Evolutionary conservation across 1,140 invertebrate species (phyloP), one percentile per base, ranked within the genome.

Genomic region (Drosophila novamexicana): DNA sequence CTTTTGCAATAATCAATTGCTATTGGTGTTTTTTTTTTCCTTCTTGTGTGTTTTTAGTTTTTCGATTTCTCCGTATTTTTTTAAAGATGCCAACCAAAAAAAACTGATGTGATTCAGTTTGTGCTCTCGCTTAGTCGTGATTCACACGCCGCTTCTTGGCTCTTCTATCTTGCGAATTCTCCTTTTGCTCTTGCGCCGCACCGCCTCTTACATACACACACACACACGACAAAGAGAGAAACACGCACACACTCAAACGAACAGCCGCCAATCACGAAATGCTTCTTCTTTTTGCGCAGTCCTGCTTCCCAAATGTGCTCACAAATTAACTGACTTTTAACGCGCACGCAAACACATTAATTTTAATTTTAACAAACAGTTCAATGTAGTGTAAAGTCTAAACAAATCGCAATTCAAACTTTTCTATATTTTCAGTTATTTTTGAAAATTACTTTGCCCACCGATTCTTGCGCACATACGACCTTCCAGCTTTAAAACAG

Each of bases 131-230:
- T 68, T 34, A 44, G 52, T 85, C 52, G 79, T 88, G 83, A 83
- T 88, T 86, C 83, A 86, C 81, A 85, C 81, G 77, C 82, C 78
- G 66, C 73, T 77, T 65, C 72, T 44, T 68, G 65, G 63, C 66
- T 72, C 77, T 77, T 74, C 62, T 79, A 79, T 86, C 61, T 86
- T 82, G 79, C 83, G 70, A 81, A 86, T 88, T 86, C 72, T 82
- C 68, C 77, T 79, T 76, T 83, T 85, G 69, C 61, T 79, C 70
- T 68, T 65, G 62, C 65, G 66, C 71, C 53, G 71, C 76, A 76
- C 57, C 58, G 34, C 72, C 79, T 68, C 69, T 75, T 40, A 75
- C 75, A 70, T 63, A 86, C 75, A 77, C 77, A 73, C 68, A 74
- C 72, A 61, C 70, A 73, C 56, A 52, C 74, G 69, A 65, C 64